A percentile compares a stretch with the other conserved stretches of the same genome.
Conservation (phyloP, 2,888 invertebrate species). For the Acrobeloides nanus region DNA sequence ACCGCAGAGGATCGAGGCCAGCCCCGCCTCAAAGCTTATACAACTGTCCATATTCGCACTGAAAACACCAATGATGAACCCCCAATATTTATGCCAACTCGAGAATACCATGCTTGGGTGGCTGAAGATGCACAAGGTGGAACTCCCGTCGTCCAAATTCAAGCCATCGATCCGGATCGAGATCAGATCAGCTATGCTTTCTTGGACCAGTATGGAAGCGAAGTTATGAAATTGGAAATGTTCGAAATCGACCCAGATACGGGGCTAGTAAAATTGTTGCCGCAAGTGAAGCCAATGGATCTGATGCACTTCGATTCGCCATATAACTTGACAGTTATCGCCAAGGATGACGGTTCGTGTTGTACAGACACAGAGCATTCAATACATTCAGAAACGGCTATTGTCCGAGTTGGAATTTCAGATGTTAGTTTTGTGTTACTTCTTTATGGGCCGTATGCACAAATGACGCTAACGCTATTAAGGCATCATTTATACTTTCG, state of each 20-base stretch:
- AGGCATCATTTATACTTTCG: too few relatives aligned
- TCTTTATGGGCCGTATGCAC: too few relatives aligned
- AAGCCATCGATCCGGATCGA: constrained; percentile 46
- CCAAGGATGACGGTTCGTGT: constrained; percentile 92
- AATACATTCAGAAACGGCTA: constrained; percentile 34
- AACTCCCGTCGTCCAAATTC: constrained; percentile 46
- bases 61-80: constrained; percentile 58
- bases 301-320: constrained; percentile 33
- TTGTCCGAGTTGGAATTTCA: constrained; percentile 52
- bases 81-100: constrained; percentile 46
- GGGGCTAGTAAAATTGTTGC: constrained; percentile 51
- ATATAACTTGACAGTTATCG: constrained; percentile 76
- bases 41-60: constrained; percentile 50
- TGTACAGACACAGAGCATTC: constrained; percentile 59
- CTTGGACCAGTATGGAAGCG: constrained; percentile 24
- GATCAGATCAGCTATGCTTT: constrained; percentile 40
- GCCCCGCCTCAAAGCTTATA: constrained; percentile 25
- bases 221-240: constrained; percentile 26
- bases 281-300: constrained; percentile 48
- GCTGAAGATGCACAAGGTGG: constrained; percentile 52
- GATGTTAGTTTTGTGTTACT: too few relatives aligned
- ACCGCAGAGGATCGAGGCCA: constrained; percentile 55
- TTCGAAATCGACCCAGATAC: constrained; percentile 51
- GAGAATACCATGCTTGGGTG: constrained; percentile 44
- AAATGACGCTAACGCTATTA: too few relatives aligned